Evolutionary conservation across 2,113 vertebrate species (phyloP), one percentile per base, ranked within the genome.

Genomic region (Myocastor coypus): DNA sequence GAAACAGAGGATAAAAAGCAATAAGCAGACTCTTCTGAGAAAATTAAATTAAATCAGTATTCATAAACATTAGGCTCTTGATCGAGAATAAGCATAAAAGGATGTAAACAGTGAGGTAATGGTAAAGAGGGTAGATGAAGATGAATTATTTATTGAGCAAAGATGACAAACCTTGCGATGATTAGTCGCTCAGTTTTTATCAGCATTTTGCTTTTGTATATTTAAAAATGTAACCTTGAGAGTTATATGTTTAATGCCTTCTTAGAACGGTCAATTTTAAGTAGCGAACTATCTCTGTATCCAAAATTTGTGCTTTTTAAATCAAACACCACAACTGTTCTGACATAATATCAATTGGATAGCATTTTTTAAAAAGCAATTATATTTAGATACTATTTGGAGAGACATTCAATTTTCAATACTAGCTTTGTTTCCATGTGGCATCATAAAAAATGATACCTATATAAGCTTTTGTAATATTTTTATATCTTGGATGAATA

Each of bases 51-150:
- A 95, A 90, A 94, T 88, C 52, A 52, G 1, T 87, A 83, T 96
- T 96, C 83, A 94, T 87, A 84, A 95, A 83, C 96, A 90, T 42
- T 89, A 59, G 9, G 1, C 83, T 96, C 92, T 96, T 83, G 12
- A 4, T 37, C 7, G 7, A 50, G 26, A 50, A 90, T 14, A 52
- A 24, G 91, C 87, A 66, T n/a, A 1, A 0, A 63, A 83, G 22
- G 5, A 28, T 6, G 20, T 10, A 90, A 24, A 95, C 96, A 24
- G 0, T 86, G 3, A 59, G 34, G 42, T 37, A 83, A 61, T 77
- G 90, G 5, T 24, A 26, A 0, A 34, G 83, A 90, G 8, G 10
- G 1, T 52, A 37, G 42, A 87, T 64, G 28, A 61, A 93, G 84
- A 68, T 7, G 11, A 91, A 86, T 86, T 19, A 28, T 61, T 22